Evolutionary conservation across 2,888 invertebrate species (phyloP), one percentile per base, ranked within the genome.

Genomic region (Sicus ferrugineus): DNA sequence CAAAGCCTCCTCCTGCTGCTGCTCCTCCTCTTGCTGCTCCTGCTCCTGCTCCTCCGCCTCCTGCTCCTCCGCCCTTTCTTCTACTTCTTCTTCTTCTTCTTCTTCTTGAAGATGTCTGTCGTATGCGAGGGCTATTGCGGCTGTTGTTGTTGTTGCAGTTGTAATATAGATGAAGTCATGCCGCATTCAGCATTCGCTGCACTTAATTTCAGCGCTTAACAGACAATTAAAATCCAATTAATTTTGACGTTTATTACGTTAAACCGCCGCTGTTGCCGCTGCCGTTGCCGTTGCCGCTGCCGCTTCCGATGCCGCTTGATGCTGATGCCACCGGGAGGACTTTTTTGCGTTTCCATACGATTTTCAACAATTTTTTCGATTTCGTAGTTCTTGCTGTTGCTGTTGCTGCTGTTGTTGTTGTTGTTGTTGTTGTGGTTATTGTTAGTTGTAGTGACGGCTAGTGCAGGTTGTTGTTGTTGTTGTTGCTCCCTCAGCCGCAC

Each of bases 181-280:
- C 50, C 59, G 61, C 52, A 68, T 59, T 59, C 68, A 61, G 42
- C 75, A 75, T 74, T 75, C 72, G 80, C 34, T 79, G 80, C 80
- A 79, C 80, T 78, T 80, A 79, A 79, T 79, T 79, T 77, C 80
- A 79, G 76, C 79, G 78, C 80, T 82, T 82, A 82, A 83, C 81
- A 82, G 84, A 83, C 82, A 83, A 82, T 82, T 82, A 84, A 84
- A 84, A 84, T 84, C 84, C 84, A 84, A 84, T 84, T 84, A 84
- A 83, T 84, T 84, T 83, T 83, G 84, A 84, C 83, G 82, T 83
- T 84, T 83, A 83, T 83, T 83, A 81, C 81, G 81, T 77, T 82
- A 82, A 81, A 81, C 80, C 81, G 81, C 76, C 78, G 52, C 34
- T 50, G 19, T 3, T 48, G 65, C 58, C 67, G 48, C 34, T 69